Base-by-base conservation (phyloP, 2,113 vertebrate species). In the Pedetes capensis region DNA sequence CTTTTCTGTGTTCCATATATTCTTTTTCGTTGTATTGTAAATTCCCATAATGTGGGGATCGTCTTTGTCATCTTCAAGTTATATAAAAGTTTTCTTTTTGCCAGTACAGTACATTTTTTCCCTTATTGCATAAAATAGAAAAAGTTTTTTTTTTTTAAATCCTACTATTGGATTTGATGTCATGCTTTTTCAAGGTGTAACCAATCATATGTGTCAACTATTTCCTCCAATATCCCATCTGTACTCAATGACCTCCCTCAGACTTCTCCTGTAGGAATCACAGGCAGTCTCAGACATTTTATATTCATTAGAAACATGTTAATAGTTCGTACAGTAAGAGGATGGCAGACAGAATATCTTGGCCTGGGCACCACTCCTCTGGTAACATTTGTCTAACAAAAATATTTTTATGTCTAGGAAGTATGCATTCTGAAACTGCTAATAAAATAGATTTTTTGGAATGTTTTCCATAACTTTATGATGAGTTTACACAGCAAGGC, bases 341-440 rank as follows among this genome's bases (percentile, higher is more conserved):
- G 47, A 86, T 93, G 42, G 32, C 53, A 96, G 44, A 49, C 27
- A 86, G 34, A 86, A 37, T 32, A 44, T 91, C n/a, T 93, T 78
- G 29, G 47, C 8, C 5, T 82, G 47, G 27, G 9, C 14, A 89
- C 39, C 81, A 57, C 93, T 25, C 27, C 11, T 78, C 53, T 64
- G n/a, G 3, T 78, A 69, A 90, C 27, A 6, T 84, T 76, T 87
- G 14, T 44, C 80, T 93, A 34, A 47, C 17, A 82, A 59, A 91
- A 95, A 44, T 91, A 87, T 95, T 96, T 97, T 51, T 88, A 57
- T 57, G 37, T 37, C 51, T 80, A 44, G 25, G 39, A 91, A 72
- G 66, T 75, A 23, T 39, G 10, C 53, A 63, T 93, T 85, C 25
- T 81, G 51, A 89, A 85, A 53, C 37, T 74, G 25, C 49, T 91